Percentiles rank a stretch among this genome's conserved stretches.
These are phyloP conservation scores for Ailurus styani DNA, from an alignment of 2,113 vertebrate genomes.

Conservation along the genomic window DNA sequence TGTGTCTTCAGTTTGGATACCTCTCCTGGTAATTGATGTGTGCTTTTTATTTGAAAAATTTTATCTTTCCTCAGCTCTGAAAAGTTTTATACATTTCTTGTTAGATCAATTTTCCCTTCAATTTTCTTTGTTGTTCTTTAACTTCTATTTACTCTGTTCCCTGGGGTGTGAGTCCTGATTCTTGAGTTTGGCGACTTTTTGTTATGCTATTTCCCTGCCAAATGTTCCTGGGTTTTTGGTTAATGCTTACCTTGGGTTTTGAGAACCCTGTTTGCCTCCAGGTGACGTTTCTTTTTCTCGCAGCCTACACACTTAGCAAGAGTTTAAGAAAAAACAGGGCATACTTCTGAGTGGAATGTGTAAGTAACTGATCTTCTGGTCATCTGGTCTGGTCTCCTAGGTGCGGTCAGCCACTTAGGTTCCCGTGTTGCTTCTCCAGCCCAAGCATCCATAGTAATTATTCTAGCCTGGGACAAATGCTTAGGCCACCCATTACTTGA, in stretches of 20 bases:
- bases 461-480: not conserved
- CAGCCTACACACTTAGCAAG: not conserved
- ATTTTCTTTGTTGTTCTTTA: conserved; percentile 18
- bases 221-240: not conserved
- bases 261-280: not conserved
- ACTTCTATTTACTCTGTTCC: not conserved
- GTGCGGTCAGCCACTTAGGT: not conserved
- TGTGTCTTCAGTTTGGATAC: not conserved
- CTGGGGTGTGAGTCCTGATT: not conserved
- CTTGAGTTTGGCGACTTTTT: not conserved
- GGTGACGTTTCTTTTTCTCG: not conserved
- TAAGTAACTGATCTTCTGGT: not conserved
- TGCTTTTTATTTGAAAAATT: conserved; percentile 37
- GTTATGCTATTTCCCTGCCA: not conserved
- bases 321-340: not conserved
- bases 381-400: too few species aligned
- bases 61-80: conserved; percentile 22
- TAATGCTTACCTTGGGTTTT: not conserved
- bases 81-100: not conserved
- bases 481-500: not conserved
- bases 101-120: not conserved
- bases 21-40: not conserved
- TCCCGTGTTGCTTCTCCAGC: not conserved
- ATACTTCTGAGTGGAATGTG: not conserved
- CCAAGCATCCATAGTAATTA: not conserved